phyloP scores from a whole-genome alignment of 2,113 vertebrate species.

The Cinclus mexicanus region DNA sequence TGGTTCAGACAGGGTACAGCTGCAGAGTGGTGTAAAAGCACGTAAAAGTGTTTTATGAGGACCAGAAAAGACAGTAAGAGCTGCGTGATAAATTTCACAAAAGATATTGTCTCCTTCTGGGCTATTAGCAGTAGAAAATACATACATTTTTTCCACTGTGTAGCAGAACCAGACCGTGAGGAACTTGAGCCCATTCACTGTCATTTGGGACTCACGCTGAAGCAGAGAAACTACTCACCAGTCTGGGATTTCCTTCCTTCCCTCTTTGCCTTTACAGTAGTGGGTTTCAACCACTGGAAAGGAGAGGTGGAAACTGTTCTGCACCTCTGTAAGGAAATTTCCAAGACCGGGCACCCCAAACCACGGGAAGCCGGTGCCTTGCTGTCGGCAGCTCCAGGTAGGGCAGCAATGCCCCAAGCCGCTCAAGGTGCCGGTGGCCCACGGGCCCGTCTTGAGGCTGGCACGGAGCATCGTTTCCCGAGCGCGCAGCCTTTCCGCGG shows the following conservation, averaged over 20 bases:
- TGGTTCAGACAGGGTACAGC: not conserved
- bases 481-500: not conserved
- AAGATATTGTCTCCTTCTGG: not conserved
- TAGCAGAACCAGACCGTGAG: not conserved
- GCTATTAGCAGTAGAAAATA: not conserved
- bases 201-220: not conserved
- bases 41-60: not conserved
- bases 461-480: not conserved
- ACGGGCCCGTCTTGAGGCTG: accelerated
- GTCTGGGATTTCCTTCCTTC: not conserved
- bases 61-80: not conserved
- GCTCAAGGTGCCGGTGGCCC: not conserved
- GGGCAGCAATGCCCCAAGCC: not conserved
- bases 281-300: not conserved
- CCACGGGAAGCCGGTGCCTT: not conserved
- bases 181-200: not conserved
- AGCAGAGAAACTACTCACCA: not conserved
- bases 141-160: not conserved
- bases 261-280: not conserved
- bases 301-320: not conserved
- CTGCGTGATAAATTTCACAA: not conserved
- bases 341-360: not conserved
- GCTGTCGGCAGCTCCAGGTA: not conserved
- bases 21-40: not conserved
- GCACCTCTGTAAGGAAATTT: not conserved